These are phyloP conservation scores for Melieria crassipennis DNA, from an alignment of 2,888 invertebrate species.

Conservation along the genomic window DNA sequence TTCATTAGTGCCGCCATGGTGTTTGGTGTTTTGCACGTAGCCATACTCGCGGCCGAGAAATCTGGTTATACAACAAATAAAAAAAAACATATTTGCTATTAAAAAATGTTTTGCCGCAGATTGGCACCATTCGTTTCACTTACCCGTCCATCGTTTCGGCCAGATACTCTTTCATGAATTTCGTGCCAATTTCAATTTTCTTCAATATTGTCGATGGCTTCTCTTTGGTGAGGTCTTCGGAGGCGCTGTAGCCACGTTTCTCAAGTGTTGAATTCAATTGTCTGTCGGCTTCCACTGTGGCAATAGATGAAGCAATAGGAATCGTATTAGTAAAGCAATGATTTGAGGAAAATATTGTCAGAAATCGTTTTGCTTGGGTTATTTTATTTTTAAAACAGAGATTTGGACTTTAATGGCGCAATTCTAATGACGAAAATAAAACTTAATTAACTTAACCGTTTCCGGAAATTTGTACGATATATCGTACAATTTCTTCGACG, in stretches of 20 bases:
- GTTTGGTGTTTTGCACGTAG: slow-evolving; percentile 48
- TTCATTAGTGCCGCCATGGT: slow-evolving; percentile 16
- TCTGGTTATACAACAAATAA: slow-evolving; percentile 44
- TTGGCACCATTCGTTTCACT: slow-evolving; percentile 38
- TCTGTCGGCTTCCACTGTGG: slow-evolving; percentile 63
- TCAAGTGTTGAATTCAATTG: slow-evolving; percentile 59
- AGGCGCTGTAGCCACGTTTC: slow-evolving; percentile 60
- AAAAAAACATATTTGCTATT: slow-evolving; percentile 6
- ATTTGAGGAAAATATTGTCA: too few relatives aligned
- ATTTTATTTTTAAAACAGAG: too few relatives aligned
- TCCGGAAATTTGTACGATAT: too few relatives aligned
- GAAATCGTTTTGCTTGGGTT: too few relatives aligned
- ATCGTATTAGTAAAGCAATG: not conserved
- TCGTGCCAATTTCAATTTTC: slow-evolving; percentile 63
- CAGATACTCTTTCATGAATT: slow-evolving; percentile 61
- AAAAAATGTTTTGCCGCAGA: not conserved
- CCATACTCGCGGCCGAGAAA: slow-evolving; percentile 63
- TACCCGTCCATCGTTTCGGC: slow-evolving; percentile 63
- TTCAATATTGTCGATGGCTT: slow-evolving; percentile 64
- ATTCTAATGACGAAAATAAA: too few relatives aligned
- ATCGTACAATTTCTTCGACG: too few relatives aligned
- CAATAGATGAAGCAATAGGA: slow-evolving; percentile 2
- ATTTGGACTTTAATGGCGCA: too few relatives aligned
- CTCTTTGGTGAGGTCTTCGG: slow-evolving; percentile 57
- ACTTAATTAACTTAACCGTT: too few relatives aligned